Evolutionary conservation across 2,113 vertebrate genomes (phyloP).

Genomic region (Pachyramphus minor): DNA sequence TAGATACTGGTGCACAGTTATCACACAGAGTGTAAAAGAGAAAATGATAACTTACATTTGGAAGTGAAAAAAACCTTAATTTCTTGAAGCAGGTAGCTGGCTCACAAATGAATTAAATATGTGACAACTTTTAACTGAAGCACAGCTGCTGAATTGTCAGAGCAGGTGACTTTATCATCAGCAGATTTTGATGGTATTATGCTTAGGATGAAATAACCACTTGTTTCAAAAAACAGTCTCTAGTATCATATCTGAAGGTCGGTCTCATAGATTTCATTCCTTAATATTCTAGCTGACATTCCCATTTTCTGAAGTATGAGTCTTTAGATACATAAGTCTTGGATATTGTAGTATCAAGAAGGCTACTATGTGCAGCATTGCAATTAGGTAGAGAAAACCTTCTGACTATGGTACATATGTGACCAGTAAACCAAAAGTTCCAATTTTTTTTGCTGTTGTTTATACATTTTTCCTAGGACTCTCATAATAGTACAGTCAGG

Average conservation of each 20-base stretch:
- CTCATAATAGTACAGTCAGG: not conserved
- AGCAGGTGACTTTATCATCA: slow-evolving; percentile 65
- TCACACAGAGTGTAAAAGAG: not conserved
- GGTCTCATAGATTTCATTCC: slow-evolving; percentile 65
- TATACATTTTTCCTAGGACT: not conserved
- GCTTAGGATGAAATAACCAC: slow-evolving; percentile 57
- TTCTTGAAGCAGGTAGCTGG: slow-evolving; percentile 25
- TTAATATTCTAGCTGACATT: slow-evolving; percentile 67
- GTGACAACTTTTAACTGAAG: slow-evolving; percentile 37
- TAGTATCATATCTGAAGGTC: slow-evolving; percentile 55
- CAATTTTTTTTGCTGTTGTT: not conserved
- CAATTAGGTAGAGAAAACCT: slow-evolving; percentile 55
- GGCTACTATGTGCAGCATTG: slow-evolving; percentile 32
- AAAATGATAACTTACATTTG: not conserved
- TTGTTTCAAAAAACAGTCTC: slow-evolving; percentile 41
- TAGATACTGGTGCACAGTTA: not conserved
- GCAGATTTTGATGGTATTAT: slow-evolving; percentile 57
- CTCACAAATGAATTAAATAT: slow-evolving; percentile 58
- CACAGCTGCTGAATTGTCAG: slow-evolving; percentile 44
- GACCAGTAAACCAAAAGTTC: not conserved
- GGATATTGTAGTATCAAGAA: slow-evolving; percentile 62
- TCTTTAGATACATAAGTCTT: slow-evolving; percentile 64
- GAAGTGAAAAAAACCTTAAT: not conserved
- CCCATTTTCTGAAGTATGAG: slow-evolving; percentile 69
- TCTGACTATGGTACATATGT: slow-evolving; percentile 11